These are phyloP conservation scores for Whitmania pigra DNA, from an alignment of 1,140 invertebrate genomes.

Conservation along the genomic window DNA sequence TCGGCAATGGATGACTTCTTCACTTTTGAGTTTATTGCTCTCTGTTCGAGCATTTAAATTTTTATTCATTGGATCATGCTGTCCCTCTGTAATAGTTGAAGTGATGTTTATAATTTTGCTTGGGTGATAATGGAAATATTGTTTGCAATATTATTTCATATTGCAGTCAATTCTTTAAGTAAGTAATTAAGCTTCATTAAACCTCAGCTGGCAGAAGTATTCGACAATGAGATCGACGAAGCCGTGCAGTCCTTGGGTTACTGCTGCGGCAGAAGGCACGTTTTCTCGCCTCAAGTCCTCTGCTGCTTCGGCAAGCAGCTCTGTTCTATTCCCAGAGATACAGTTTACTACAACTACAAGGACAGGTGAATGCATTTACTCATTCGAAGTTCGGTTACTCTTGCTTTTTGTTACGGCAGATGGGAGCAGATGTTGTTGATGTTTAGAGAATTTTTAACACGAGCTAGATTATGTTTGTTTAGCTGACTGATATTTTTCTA, in stretches of 20 bases:
- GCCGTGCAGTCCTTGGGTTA: conserved; percentile 96
- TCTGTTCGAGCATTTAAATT: background rate
- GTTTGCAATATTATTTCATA: background rate
- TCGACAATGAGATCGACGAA: conserved; percentile 14
- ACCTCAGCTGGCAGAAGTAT: conserved; percentile 64
- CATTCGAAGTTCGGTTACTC: background rate
- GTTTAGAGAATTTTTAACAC: too few species aligned
- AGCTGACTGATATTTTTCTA: too few species aligned
- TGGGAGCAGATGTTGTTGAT: too few species aligned
- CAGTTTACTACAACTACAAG: conserved; percentile 85
- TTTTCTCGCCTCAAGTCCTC: conserved; percentile 94
- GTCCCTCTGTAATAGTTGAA: background rate
- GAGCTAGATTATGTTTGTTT: too few species aligned
- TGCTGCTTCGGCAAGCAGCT: conserved; percentile 97
- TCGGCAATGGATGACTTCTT: background rate
- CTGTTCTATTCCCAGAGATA: conserved; percentile 93
- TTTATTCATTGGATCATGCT: background rate
- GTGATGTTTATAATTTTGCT: too few species aligned
- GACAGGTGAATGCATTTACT: conserved; percentile 6
- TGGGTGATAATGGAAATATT: too few species aligned
- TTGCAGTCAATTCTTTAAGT: too few species aligned
- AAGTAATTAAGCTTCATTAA: background rate
- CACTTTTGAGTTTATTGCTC: background rate
- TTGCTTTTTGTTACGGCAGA: background rate
- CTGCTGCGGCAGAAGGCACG: conserved; percentile 97